Percentiles rank a stretch among this genome's conserved stretches.
Evolutionary conservation across 2,888 invertebrate genomes (phyloP).

Genomic region (Pammene fasciana): DNA sequence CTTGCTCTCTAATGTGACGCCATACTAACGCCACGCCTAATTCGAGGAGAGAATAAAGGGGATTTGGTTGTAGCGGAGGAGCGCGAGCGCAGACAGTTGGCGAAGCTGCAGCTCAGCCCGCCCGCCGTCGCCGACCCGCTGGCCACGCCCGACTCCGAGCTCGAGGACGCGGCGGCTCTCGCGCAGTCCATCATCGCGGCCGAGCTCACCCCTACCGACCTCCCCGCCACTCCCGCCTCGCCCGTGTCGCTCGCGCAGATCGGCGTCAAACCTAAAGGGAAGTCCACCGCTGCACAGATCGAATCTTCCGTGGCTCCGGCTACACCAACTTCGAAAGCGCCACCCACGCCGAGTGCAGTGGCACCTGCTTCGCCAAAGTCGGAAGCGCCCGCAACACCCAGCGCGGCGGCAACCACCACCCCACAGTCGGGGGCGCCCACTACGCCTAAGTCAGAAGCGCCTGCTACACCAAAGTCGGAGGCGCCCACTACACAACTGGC

Average conservation of each 20-base stretch:
- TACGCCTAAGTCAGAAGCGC: not conserved
- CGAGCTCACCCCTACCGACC: constrained; percentile 68
- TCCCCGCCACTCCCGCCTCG: too few relatives aligned
- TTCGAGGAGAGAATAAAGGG: constrained; percentile 78
- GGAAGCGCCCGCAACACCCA: not conserved
- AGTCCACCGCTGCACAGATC: constrained; percentile 70
- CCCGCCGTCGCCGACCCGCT: constrained; percentile 69
- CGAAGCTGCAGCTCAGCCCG: constrained; percentile 72
- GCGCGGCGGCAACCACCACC: not conserved
- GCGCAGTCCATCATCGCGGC: constrained; percentile 78
- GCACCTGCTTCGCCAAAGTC: not conserved
- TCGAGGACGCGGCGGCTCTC: constrained; percentile 77
- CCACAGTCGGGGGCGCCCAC: not conserved
- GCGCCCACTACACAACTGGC: constrained; percentile 4
- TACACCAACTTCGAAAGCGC: constrained; percentile 30
- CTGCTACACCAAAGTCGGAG: not conserved
- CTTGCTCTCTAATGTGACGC: constrained; percentile 84
- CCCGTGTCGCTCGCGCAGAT: constrained; percentile 81
- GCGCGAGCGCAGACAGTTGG: constrained; percentile 77
- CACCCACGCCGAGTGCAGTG: constrained; percentile 41
- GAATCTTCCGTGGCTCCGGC: constrained; percentile 66
- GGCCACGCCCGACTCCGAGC: constrained; percentile 80
- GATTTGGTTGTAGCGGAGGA: constrained; percentile 82
- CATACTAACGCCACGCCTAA: constrained; percentile 82
- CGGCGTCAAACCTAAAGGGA: constrained; percentile 72